Percentiles rank a stretch among this genome's conserved stretches.
phyloP scores from a whole-genome alignment of 1,140 invertebrate species.

The Trichonephila clavipes region DNA sequence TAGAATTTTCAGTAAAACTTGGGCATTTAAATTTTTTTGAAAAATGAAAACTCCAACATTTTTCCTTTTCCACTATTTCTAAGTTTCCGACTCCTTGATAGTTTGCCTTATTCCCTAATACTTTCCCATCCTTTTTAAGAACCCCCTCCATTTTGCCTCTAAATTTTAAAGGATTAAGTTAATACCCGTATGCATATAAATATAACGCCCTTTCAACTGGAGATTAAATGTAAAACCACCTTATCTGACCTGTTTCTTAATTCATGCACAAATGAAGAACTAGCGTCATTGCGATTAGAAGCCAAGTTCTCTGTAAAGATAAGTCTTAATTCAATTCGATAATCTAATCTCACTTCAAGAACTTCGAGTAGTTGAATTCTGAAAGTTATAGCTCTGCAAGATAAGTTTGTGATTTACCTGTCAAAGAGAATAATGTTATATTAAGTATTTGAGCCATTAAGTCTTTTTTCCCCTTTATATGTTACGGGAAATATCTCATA shows the following conservation, averaged over 20 bases:
- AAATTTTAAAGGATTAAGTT: not conserved
- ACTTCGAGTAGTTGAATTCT: not conserved
- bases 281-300: not conserved
- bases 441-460: too few relatives aligned
- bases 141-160: not conserved
- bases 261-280: not conserved
- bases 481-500: too few relatives aligned
- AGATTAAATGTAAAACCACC: not conserved
- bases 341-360: not conserved
- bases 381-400: not conserved
- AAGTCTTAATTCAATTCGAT: not conserved
- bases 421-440: not conserved
- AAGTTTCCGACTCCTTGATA: too few relatives aligned
- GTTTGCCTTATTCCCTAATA: not conserved
- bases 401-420: not conserved
- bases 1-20: too few relatives aligned
- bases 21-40: too few relatives aligned
- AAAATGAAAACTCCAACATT: too few relatives aligned
- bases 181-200: not conserved
- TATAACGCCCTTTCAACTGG: constrained; percentile 17
- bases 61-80: too few relatives aligned
- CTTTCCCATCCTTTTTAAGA: not conserved
- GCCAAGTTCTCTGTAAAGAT: not conserved
- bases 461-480: too few relatives aligned
- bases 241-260: not conserved